A percentile compares a stretch with the other conserved stretches of the same genome.
These are phyloP conservation scores for Lottia scabra DNA, from an alignment of 2,888 invertebrate genomes.

Conservation along the genomic window DNA sequence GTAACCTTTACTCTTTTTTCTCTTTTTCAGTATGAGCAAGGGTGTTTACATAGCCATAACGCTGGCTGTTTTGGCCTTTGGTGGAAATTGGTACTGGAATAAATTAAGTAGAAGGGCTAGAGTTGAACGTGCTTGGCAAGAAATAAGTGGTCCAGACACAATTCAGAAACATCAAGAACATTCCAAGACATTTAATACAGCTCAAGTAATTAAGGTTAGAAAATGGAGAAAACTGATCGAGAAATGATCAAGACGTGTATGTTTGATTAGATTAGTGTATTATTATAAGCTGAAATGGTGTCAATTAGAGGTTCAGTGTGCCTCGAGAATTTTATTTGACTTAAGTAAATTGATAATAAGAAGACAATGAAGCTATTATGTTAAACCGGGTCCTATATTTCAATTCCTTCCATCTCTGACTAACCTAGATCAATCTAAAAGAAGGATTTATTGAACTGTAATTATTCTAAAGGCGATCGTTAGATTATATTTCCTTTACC, in stretches of 20 bases:
- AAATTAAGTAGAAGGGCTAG: not conserved
- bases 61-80: constrained; percentile 15
- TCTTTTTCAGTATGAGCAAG: not conserved
- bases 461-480: no score
- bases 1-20: not conserved
- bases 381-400: no score
- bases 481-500: no score
- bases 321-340: no score
- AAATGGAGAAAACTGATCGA: not conserved
- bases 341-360: no score
- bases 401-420: no score
- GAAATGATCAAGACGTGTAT: not conserved
- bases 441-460: no score
- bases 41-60: constrained; percentile 9
- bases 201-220: constrained; percentile 42
- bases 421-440: no score
- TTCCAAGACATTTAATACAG: constrained; percentile 41
- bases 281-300: no score
- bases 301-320: no score
- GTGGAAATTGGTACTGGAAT: constrained; percentile 23
- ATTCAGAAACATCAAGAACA: constrained; percentile 32
- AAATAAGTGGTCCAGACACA: constrained; percentile 25
- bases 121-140: constrained; percentile 15
- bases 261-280: not conserved
- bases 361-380: no score